Conservation (phyloP, 2,888 invertebrate species). For the Leucania comma region DNA sequence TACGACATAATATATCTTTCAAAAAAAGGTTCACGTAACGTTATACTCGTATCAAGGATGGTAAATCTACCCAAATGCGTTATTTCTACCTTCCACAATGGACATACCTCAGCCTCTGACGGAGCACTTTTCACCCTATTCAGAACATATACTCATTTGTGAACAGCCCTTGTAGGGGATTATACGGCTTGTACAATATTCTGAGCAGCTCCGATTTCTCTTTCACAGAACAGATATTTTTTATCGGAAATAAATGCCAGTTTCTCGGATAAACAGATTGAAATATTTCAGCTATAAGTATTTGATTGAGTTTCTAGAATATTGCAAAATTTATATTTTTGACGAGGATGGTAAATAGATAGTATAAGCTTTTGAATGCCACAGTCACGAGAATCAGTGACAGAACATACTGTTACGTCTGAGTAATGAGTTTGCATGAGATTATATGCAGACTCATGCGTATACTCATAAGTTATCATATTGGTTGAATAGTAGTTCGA, state of each 20-base stretch:
- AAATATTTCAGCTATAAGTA: not conserved
- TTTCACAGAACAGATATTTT: slow-evolving; percentile 22
- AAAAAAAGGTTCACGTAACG: slow-evolving; percentile 24
- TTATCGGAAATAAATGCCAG: not conserved
- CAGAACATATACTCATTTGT: slow-evolving; percentile 21
- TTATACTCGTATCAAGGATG: slow-evolving; percentile 35
- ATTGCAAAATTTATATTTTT: not conserved
- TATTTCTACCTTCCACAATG: slow-evolving; percentile 33
- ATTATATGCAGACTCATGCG: too few relatives aligned
- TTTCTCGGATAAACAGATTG: not conserved
- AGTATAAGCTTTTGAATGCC: not conserved
- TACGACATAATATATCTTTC: slow-evolving; percentile 8
- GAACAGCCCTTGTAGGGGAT: slow-evolving; percentile 32
- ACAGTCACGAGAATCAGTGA: not conserved
- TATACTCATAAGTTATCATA: too few relatives aligned
- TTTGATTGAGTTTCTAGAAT: not conserved
- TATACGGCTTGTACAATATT: slow-evolving; percentile 44
- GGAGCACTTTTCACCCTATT: slow-evolving; percentile 60
- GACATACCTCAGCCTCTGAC: slow-evolving; percentile 47
- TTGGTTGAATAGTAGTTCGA: too few relatives aligned
- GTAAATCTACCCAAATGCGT: slow-evolving; percentile 37
- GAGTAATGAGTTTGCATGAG: too few relatives aligned
- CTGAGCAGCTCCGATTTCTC: slow-evolving; percentile 8
- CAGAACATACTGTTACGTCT: too few relatives aligned
- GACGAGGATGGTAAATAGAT: not conserved